phyloP scores from a whole-genome alignment of 2,113 vertebrate species.

The Menidia beryllina region DNA sequence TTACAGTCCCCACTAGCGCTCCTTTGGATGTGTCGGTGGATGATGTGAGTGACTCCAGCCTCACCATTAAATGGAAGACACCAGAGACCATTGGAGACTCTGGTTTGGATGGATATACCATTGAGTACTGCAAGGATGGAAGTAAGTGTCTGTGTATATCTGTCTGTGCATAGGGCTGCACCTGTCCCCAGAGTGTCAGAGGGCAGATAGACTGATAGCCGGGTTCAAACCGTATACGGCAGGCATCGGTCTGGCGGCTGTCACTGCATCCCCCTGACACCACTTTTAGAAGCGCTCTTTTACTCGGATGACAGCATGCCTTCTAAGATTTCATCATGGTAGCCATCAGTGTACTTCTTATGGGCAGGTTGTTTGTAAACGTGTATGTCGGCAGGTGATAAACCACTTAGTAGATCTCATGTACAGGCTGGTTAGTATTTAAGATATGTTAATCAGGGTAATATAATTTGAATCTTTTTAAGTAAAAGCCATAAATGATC shows the following conservation, averaged over 20 bases:
- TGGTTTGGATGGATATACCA: conserved; percentile 86
- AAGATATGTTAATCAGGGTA: not conserved
- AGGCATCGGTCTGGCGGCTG: conserved; percentile 67
- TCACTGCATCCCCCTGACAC: conserved; percentile 65
- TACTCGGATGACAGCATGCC: conserved; percentile 64
- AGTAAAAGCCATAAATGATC: not conserved
- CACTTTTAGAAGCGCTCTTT: conserved; percentile 74
- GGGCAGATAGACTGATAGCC: conserved; percentile 68
- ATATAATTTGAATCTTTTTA: not conserved
- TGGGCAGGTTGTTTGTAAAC: conserved; percentile 70
- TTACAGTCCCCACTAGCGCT: conserved; percentile 84
- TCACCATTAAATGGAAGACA: conserved; percentile 88
- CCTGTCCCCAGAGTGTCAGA: conserved; percentile 75
- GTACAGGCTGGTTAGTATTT: conserved; percentile 14
- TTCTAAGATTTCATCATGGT: conserved; percentile 51
- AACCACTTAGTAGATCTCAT: conserved; percentile 42
- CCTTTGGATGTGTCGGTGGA: conserved; percentile 85
- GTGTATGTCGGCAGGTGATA: conserved; percentile 64
- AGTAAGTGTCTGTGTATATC: conserved; percentile 79
- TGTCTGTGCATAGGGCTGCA: conserved; percentile 55
- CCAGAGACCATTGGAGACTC: conserved; percentile 82
- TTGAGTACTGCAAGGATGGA: conserved; percentile 91
- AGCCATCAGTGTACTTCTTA: conserved; percentile 52
- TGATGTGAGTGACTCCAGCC: conserved; percentile 85
- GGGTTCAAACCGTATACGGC: conserved; percentile 69